Base-by-base conservation (phyloP, 2,888 invertebrate genomes). In the Athripsodes cinereus region DNA sequence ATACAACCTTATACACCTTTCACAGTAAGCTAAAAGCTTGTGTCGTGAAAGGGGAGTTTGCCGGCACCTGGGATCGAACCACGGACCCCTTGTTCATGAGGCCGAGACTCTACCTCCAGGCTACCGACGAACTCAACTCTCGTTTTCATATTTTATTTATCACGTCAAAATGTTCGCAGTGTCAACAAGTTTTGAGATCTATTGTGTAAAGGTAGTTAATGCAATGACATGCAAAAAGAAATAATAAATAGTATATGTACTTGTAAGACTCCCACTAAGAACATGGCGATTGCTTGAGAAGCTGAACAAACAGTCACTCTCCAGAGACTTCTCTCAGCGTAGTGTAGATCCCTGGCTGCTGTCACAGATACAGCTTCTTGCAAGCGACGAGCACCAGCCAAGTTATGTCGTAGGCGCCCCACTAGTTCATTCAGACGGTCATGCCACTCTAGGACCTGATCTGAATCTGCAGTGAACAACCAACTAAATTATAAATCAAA, bases 371-470 rank as follows among this genome's bases (percentile, higher is more conserved):
- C 53, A 50, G 83, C 67, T 67, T 89, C 88, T 70, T 90, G 89
- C 51, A 86, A 68, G 52, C 85, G 78, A 13, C 85, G 72, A 0
- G 85, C 84, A 53, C 82, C 78, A 0, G 80, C 78, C 56, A 90
- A 71, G 65, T 81, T 76, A 53, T 78, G 76, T 1, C 81, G 78
- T 11, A 92, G 84, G 52, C 80, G 80, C 5, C 79, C 76, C 19
- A 90, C 79, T 0, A 85, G 81, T 72, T 69, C 68, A 58, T 69
- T 67, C 54, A 72, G 64, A 21, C 49, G 57, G 5, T 20, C 22
- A 21, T 59, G 52, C 59, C 56, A 58, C 11, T 51, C 58, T 19
- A 1, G 19, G 22, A n/a, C 22, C 2, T 55, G 48, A 2, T 35
- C 35, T 21, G 48, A 48, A 48, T 48, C 48, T 21, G 21, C 20